Percentiles rank a stretch among this genome's conserved stretches.
These are phyloP conservation scores for Drosophila paranaensis DNA, from an alignment of 2,888 invertebrate genomes.

Conservation along the genomic window DNA sequence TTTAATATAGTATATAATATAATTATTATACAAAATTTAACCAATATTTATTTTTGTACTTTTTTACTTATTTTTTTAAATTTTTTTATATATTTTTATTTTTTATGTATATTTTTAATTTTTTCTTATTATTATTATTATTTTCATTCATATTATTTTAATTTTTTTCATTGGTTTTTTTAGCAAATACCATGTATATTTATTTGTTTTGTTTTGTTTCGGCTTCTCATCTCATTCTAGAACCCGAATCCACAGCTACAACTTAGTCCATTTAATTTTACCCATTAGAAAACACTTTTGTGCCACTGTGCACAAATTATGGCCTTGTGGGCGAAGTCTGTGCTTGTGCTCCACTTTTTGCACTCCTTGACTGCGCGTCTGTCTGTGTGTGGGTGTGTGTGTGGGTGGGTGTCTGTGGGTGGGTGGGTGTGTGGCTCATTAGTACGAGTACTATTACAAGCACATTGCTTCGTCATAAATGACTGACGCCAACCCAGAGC, in stretches of 20 bases:
- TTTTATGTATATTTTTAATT: no score
- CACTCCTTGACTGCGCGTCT: slow-evolving; percentile 35
- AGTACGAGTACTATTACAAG: slow-evolving; percentile 65
- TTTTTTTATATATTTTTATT: no score
- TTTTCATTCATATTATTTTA: no score
- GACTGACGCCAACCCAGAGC: slow-evolving; percentile 60
- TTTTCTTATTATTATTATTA: no score
- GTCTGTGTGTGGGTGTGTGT: slow-evolving; percentile 16
- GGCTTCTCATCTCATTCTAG: no score
- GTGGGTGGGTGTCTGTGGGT: slow-evolving; percentile 19
- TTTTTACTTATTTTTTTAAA: not conserved
- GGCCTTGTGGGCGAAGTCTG: slow-evolving; percentile 44
- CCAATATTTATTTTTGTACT: not conserved
- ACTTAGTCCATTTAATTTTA: not conserved
- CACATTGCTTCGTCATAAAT: slow-evolving; percentile 75
- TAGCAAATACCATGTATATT: no score
- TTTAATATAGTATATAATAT: no score
- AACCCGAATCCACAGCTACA: no score
- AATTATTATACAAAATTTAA: not conserved
- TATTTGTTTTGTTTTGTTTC: no score
- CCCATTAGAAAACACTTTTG: not conserved
- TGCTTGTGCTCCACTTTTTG: slow-evolving; percentile 59
- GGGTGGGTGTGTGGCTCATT: slow-evolving; percentile 58
- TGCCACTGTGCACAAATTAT: slow-evolving; percentile 39
- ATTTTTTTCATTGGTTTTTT: no score